Evolutionary conservation across 2,888 invertebrate species (phyloP).

Genomic region (Sinodicranocentrus sp.): DNA sequence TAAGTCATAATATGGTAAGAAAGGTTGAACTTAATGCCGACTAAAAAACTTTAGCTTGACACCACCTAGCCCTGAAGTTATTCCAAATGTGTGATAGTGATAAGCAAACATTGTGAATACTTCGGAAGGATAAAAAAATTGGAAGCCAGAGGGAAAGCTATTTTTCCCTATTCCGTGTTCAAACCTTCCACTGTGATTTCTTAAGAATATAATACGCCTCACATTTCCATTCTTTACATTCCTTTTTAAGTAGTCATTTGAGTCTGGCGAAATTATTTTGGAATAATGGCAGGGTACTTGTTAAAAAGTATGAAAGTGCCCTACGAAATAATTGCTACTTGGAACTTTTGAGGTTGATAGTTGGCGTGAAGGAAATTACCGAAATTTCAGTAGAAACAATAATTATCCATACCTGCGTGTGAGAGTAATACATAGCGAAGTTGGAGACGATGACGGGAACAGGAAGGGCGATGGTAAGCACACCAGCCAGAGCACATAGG

Average conservation of each 20-base stretch:
- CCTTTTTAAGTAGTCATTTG: too few relatives aligned
- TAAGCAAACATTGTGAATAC: not conserved
- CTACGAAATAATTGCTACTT: not conserved
- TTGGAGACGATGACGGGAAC: conserved; percentile 99
- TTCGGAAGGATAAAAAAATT: not conserved
- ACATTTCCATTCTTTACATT: not conserved
- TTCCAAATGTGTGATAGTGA: conserved; percentile 1
- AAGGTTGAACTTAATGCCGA: not conserved
- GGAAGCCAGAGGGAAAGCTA: not conserved
- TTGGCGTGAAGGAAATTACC: not conserved
- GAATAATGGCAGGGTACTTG: not conserved
- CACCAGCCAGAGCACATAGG: conserved; percentile 99
- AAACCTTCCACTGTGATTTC: not conserved
- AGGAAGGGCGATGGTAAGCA: conserved; percentile 95
- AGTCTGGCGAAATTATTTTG: not conserved
- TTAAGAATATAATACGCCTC: too few relatives aligned
- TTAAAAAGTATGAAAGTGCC: not conserved
- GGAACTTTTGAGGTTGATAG: not conserved
- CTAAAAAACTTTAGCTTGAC: not conserved
- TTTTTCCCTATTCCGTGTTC: not conserved
- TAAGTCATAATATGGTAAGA: not conserved
- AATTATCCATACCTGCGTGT: conserved; percentile 50
- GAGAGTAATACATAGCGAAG: conserved; percentile 98
- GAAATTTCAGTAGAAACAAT: not conserved
- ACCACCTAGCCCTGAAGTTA: not conserved